Evolutionary conservation across 2,113 vertebrate genomes (phyloP), one percentile per base, ranked within the genome.

Genomic region (Onychostruthus taczanowskii): DNA sequence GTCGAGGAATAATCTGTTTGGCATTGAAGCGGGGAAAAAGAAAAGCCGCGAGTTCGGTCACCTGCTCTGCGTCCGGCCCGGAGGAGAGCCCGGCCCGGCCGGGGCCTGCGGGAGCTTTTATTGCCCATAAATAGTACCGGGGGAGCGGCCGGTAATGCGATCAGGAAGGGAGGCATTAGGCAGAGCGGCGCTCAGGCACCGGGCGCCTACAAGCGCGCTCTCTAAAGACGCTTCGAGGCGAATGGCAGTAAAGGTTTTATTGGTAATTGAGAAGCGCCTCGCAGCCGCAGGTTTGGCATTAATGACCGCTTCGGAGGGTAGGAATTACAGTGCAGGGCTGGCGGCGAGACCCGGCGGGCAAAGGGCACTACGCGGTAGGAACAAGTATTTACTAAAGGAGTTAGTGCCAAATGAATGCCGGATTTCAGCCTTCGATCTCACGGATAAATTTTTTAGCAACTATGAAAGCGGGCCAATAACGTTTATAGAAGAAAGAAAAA

Each of bases 61-160:
- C 84, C 81, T 87, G 81, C 87, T 73, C 46, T 8, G 6, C 24
- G 10, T 27, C 20, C 47, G 20, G 43, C 23, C 15, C 47, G 15
- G 47, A 47, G 55, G 30, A 31, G 63, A 69, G 15, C 41, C 41
- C 12, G n/a, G 46, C 46, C 9, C 28, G 28, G 69, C 68, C 10
- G 30, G 64, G 47, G 31, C 47, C 3, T 13, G 79, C 5, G 26
- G 80, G 20, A 35, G 61, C 41, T 87, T 96, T 97, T 96, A 95
- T 94, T 92, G 94, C 92, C 97, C 84, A 81, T 92, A 95, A 97
- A 96, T 63, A 77, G 95, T 39, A 78, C 22, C 69, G 13, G 63
- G 69, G 39, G 87, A 87, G 95, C 83, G 82, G 83, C 47, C 82
- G 37, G 87, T 92, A 95, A 96, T 76, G 68, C 89, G 96, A 90